Evolutionary conservation across 2,797 vertebrate species (phyloP), one percentile per base, ranked within the genome.

Genomic region (Pitangus sulphuratus): DNA sequence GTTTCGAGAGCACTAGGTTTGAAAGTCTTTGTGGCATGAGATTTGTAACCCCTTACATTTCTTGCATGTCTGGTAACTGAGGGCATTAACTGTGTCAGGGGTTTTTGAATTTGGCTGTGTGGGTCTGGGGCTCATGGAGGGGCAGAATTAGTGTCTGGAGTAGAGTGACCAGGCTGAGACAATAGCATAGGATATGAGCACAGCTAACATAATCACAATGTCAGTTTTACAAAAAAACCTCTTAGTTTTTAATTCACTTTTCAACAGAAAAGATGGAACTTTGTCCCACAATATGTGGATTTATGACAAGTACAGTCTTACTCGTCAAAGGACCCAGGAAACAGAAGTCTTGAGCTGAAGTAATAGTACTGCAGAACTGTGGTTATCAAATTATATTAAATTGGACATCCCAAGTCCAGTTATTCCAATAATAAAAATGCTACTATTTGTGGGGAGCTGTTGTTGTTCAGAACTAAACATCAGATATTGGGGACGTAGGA

Each of bases 401-500:
- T n/a, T n/a, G n/a, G n/a, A n/a, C 25, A n/a, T 39, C 4, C 12
- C 16, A n/a, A 39, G 6, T 54, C 18, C 35, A 44, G 18, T 50
- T 22, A 37, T 78, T 82, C 15, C 37, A 33, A 15, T 8, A 47
- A 31, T 21, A 53, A 15, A 53, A 44, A 2, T 35, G 31, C 14
- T 58, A 18, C 8, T 71, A 2, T 85, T 61, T 74, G 2, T 35
- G 37, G 17, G 47, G 19, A 48, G 42, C 28, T 33, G 4, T 19
- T 37, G 9, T 4, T 76, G 25, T 57, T 87, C 30, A 68, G 19
- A 83, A 30, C 13, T 37, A 19, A 40, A 5, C 26, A 45, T 18
- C n/a, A 58, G 19, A 3, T 51, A 53, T 0, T 0, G 1, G 26
- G 39, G 19, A 42, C 2, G 24, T 15, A 58, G n/a, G 7, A 47